Percentiles rank a stretch among this genome's conserved stretches.
phyloP scores from a whole-genome alignment of 64 coral and sea anemone species.

The Montipora foliosa region DNA sequence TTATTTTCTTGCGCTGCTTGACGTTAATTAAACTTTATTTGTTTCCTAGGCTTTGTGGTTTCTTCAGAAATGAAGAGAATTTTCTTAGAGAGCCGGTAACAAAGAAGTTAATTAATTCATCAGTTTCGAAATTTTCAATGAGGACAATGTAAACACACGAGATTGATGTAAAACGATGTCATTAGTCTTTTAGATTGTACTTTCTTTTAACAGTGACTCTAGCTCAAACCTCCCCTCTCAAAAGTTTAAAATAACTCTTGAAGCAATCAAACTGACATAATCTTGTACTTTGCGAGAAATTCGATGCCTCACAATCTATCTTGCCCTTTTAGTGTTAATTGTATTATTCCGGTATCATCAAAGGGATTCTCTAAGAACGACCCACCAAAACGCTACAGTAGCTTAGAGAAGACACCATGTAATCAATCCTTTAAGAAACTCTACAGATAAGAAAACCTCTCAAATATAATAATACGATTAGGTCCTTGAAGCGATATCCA shows the following conservation, averaged over 20 bases:
- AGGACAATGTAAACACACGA: not conserved
- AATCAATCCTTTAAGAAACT: not conserved
- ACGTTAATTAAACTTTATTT: not conserved
- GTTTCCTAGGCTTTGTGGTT: not conserved
- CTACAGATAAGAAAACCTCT: not conserved
- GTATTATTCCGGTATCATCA: not conserved
- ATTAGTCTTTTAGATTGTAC: not conserved
- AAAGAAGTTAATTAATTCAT: not conserved
- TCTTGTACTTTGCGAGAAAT: not conserved
- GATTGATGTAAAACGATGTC: not conserved
- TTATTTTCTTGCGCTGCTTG: not conserved
- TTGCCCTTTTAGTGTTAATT: not conserved
- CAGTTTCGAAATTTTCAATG: not conserved
- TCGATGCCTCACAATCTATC: not conserved
- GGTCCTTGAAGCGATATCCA: not conserved
- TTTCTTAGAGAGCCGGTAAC: not conserved
- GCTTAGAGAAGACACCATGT: not conserved
- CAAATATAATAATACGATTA: not conserved
- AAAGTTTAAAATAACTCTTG: not conserved
- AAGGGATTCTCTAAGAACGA: not conserved
- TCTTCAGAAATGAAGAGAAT: not conserved
- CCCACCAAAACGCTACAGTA: not conserved
- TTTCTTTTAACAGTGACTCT: not conserved
- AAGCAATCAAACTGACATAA: not conserved
- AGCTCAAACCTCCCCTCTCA: not conserved